Conservation (phyloP, 1,140 invertebrate genomes). For the Brachionus asplanchnoidis region DNA sequence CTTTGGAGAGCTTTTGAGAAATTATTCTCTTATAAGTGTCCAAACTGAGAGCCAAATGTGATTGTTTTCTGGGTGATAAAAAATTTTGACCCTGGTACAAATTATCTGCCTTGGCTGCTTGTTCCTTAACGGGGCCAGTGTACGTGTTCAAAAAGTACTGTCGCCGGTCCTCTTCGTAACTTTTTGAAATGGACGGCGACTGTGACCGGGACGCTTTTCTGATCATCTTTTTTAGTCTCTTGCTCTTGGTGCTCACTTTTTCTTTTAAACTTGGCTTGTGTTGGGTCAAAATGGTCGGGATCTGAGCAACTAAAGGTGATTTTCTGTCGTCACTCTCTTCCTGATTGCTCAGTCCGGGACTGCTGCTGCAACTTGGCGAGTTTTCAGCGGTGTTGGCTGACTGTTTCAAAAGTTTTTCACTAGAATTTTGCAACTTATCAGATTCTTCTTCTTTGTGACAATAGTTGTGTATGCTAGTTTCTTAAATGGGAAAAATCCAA, state of each 20-base stretch:
- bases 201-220: constrained; percentile 23
- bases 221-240: background rate
- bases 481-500: background rate
- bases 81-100: constrained; percentile 7
- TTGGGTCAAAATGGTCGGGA: background rate
- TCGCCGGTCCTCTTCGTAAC: constrained; percentile 23
- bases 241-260: background rate
- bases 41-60: background rate
- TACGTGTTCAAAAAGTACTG: constrained; percentile 20
- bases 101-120: background rate
- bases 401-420: background rate
- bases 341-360: background rate
- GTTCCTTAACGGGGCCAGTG: background rate
- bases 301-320: background rate
- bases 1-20: background rate
- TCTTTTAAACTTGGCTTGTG: background rate
- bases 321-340: background rate
- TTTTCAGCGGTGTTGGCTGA: background rate
- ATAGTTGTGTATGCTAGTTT: background rate
- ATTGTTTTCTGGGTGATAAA: background rate
- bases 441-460: constrained; percentile 23
- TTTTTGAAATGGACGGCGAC: constrained; percentile 17
- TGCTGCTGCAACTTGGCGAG: background rate
- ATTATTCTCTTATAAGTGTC: background rate
- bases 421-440: background rate